These are phyloP conservation scores for Emydura subglobosa DNA, from an alignment of 2,113 vertebrate species.

Conservation along the genomic window DNA sequence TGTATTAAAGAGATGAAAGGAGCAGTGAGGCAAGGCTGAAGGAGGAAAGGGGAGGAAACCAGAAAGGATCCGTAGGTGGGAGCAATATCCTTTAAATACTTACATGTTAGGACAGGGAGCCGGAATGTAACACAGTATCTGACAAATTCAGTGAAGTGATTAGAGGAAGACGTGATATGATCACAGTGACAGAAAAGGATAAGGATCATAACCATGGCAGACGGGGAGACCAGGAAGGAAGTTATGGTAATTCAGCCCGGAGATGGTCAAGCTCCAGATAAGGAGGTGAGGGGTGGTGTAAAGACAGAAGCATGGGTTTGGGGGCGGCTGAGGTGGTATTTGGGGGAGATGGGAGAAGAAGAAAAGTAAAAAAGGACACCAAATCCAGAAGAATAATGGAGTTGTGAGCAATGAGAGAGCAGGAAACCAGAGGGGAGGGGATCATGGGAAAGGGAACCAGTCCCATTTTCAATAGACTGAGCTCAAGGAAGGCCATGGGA, in stretches of 20 bases:
- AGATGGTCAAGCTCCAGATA: not conserved
- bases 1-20: not conserved
- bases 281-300: not conserved
- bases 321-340: not conserved
- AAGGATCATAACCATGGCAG: not conserved
- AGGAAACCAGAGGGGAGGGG: not conserved
- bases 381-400: not conserved
- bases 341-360: not conserved
- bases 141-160: not conserved
- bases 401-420: not conserved
- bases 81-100: not conserved
- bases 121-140: not conserved
- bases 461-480: not conserved
- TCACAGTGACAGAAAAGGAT: not conserved
- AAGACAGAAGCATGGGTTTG: not conserved
- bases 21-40: not conserved
- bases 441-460: not conserved
- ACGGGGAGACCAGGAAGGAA: not conserved
- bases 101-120: not conserved
- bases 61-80: not conserved
- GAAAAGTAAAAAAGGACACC: not conserved
- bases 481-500: not conserved
- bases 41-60: not conserved
- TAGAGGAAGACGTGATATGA: not conserved
- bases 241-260: not conserved